A percentile compares a stretch with the other conserved stretches of the same genome.
Evolutionary conservation across 2,888 invertebrate species (phyloP).

Genomic region (Cremastinae sp.): DNA sequence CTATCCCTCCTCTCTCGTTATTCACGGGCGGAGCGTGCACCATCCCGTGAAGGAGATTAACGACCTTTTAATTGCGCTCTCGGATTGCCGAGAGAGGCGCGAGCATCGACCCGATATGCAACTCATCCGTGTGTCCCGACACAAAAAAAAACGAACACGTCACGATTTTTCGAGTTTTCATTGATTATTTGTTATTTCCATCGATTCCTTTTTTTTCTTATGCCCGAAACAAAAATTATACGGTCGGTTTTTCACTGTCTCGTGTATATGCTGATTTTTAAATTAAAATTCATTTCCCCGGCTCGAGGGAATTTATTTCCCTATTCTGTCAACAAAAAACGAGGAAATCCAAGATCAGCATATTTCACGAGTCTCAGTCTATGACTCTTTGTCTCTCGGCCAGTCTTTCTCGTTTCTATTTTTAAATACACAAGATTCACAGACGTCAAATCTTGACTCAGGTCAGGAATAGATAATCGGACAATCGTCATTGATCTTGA

Average conservation of each 20-base stretch:
- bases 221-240: background rate
- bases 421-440: background rate
- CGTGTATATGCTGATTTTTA: too few relatives aligned
- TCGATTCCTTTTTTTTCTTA: slow-evolving; percentile 14
- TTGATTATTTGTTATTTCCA: background rate
- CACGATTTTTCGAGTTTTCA: slow-evolving; percentile 38
- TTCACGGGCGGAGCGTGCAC: slow-evolving; percentile 59
- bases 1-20: slow-evolving; percentile 61
- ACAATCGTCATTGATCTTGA: background rate
- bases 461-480: background rate
- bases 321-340: too few relatives aligned
- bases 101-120: slow-evolving; percentile 57
- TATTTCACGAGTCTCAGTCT: background rate
- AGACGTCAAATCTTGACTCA: background rate
- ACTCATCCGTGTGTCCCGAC: slow-evolving; percentile 24
- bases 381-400: background rate
- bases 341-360: background rate
- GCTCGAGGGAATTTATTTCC: too few relatives aligned
- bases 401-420: background rate
- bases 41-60: slow-evolving; percentile 70
- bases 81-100: slow-evolving; percentile 37
- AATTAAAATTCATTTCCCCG: too few relatives aligned
- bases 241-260: background rate
- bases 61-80: slow-evolving; percentile 73
- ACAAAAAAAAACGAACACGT: background rate